Base-by-base conservation (phyloP, 35 echinoderm and acorn worm genomes). In the Ptychodera flava region DNA sequence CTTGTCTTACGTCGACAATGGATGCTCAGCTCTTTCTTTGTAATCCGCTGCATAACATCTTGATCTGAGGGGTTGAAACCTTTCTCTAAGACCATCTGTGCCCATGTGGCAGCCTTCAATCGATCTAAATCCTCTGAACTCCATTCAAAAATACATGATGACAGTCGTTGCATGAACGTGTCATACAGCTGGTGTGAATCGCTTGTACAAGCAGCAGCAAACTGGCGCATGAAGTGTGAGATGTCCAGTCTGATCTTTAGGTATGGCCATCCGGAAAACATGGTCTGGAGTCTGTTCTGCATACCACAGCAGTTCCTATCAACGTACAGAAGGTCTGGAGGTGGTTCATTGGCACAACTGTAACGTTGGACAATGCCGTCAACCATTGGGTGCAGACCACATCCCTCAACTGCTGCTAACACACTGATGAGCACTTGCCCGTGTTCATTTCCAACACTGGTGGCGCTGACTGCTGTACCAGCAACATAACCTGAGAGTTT, bases 191-290 rank as follows among this genome's bases (percentile, higher is more conserved):
- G 86, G 78, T 97, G 88, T 30, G 85, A 82, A 34, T 93, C 82
- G 0, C 85, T 87, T 36, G 94, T 90, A 78, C 91, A 93, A 33
- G 36, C 83, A 16, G 83, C 16, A 33, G 86, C 45, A 84, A 93
- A 87, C 77, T 86, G 77, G 36, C 82, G 87, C 91, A 97, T 90
- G 89, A 97, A 97, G 78, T 97, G 91, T 86, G 85, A 93, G 86
- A 97, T 91, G 82, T 97, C 91, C 0, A 97, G 88, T 1, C 91
- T 78, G n/a, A 97, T 35, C 14, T 38, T 35, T 81, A 93, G 78
- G 38, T 90, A 38, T 31, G 76, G 76, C 91, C 89, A 93, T 35
- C 85, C 79, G 1, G 1, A 22, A 79, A 91, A 95, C 80, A 89
- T 83, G 2, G 32, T 15, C 29, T 77, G 16, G 28, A 91, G 35